phyloP scores from a whole-genome alignment of 2,113 vertebrate species.

The Forbesichthys papilliferus region DNA sequence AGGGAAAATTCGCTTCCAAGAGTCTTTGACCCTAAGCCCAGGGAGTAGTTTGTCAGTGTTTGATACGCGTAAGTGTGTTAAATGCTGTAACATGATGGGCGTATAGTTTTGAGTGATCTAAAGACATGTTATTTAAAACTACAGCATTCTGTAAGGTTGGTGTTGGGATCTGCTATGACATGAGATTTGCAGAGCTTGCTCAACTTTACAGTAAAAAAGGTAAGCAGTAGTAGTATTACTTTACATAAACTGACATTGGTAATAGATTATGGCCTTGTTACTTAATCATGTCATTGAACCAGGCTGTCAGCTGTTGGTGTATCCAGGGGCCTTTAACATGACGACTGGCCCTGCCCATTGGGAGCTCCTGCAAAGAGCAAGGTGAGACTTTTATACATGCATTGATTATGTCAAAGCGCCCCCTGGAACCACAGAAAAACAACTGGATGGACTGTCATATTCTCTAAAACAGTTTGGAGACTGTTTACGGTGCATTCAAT shows the following conservation, averaged over 20 bases:
- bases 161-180: constrained; percentile 96
- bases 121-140: background rate
- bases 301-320: constrained; percentile 94
- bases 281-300: background rate
- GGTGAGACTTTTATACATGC: constrained; percentile 76
- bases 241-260: background rate
- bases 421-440: too few relatives aligned
- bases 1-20: constrained; percentile 94
- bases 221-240: constrained; percentile 47
- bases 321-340: constrained; percentile 96
- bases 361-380: constrained; percentile 91
- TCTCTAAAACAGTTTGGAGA: too few relatives aligned
- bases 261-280: background rate
- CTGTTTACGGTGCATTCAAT: too few relatives aligned
- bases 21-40: constrained; percentile 90
- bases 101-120: background rate
- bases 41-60: constrained; percentile 87
- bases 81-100: background rate
- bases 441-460: too few relatives aligned
- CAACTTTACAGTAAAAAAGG: constrained; percentile 91
- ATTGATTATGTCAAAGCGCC: too few relatives aligned
- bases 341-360: constrained; percentile 96
- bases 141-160: constrained; percentile 95
- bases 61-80: constrained; percentile 85
- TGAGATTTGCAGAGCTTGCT: constrained; percentile 94